These are phyloP conservation scores for Proisotoma minuta DNA, from an alignment of 2,888 invertebrate genomes.

Conservation along the genomic window DNA sequence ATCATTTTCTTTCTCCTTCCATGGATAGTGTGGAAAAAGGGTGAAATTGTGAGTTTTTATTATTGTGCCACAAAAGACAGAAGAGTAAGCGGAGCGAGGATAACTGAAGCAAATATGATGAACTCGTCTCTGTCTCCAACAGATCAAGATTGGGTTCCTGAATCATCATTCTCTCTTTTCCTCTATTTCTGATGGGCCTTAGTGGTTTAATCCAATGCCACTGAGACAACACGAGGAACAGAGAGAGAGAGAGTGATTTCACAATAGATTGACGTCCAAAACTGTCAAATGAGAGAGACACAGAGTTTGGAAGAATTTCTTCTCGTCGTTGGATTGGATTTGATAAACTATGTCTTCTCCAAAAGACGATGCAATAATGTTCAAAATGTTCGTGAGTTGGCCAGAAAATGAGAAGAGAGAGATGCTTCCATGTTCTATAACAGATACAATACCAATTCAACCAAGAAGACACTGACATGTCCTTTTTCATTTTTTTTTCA, in stretches of 20 bases:
- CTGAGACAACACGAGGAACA: neutral
- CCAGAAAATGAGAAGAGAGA: neutral
- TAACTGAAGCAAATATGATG: slow-evolving; percentile 14
- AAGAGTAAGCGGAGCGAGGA: neutral
- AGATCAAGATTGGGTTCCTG: neutral
- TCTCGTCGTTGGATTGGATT: slow-evolving; percentile 30
- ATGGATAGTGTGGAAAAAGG: neutral
- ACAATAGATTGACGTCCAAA: slow-evolving; percentile 37
- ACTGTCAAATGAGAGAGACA: slow-evolving; percentile 39
- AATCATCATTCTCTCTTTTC: neutral
- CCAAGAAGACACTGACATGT: slow-evolving; percentile 16
- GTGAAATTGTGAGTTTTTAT: slow-evolving; percentile 2
- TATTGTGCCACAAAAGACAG: neutral
- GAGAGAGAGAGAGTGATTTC: slow-evolving; percentile 17
- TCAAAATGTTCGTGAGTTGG: slow-evolving; percentile 3
- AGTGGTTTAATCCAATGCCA: neutral
- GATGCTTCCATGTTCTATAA: neutral
- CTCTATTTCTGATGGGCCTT: neutral
- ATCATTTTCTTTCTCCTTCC: neutral
- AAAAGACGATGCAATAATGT: neutral
- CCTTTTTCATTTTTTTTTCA: slow-evolving; percentile 12
- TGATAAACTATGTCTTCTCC: slow-evolving; percentile 17
- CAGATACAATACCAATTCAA: slow-evolving; percentile 14
- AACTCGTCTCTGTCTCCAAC: neutral
- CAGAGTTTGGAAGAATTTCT: slow-evolving; percentile 27